Evolutionary conservation across 2,888 invertebrate species (phyloP), one percentile per base, ranked within the genome.

Genomic region (Protophormia terraenovae): DNA sequence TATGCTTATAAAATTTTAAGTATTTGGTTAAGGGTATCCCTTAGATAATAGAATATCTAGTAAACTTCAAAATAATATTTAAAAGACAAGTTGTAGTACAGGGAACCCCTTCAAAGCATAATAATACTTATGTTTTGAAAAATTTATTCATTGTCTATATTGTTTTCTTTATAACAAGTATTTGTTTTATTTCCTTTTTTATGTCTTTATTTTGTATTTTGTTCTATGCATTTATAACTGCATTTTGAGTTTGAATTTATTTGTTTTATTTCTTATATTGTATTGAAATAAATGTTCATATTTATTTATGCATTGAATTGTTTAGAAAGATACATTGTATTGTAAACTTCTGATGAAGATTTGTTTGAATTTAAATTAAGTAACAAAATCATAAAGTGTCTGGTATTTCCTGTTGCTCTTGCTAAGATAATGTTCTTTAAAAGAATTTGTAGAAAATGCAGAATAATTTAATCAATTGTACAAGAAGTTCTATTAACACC

Each of bases 121-220:
- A 29, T 16, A 58, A 14, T 38, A 29, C 19, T 24, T 60, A 29
- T 38, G 5, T 22, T 45, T 10, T 1, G n/a, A 38, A 24, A 24
- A 72, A 72, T 72, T 12, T 80, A 80, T 80, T 80, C 66, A 72
- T 55, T 72, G 66, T 58, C 27, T 72, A 10, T 72, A 64, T 58
- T 80, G 72, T 80, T 73, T 55, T 66, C 22, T 64, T 32, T 66
- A 50, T 32, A n/a, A 32, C 29, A 24, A n/a, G 38, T 38, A 38
- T 41, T 8, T 58, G 29, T 58, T 7, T 3, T 14, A 41, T n/a
- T 16, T 38, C 14, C 10, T 19, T 10, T 67, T 22, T 38, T 35
- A 32, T 45, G 24, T 16, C 29, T 35, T 45, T 69, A 22, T 35
- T n/a, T n/a, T n/a, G n/a, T n/a, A n/a, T n/a, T n/a, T 10, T 67